phyloP scores from a whole-genome alignment of 2,888 invertebrate species.

The Volucella inflata region DNA sequence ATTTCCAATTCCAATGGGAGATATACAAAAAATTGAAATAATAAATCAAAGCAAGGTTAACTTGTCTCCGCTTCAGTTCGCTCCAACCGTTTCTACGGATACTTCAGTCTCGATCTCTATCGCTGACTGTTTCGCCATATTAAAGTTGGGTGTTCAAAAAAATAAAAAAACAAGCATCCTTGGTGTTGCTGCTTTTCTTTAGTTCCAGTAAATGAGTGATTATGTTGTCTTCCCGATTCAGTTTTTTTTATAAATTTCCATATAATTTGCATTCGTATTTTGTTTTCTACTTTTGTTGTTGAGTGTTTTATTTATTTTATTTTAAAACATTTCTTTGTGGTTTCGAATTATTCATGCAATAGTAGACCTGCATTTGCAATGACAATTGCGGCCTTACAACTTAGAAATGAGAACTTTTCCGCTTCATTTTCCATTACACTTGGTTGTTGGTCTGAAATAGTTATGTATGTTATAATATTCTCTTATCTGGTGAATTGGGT shows the following conservation, averaged over 20 bases:
- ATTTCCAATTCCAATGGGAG: background rate
- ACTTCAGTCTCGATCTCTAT: no score
- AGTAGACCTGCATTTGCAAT: constrained; percentile 58
- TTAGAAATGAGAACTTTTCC: constrained; percentile 50
- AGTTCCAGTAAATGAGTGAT: constrained; percentile 19
- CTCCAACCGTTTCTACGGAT: no score
- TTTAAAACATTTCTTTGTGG: constrained; percentile 10
- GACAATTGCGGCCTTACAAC: constrained; percentile 29
- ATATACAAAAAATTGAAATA: constrained; percentile 18
- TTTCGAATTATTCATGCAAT: constrained; percentile 12
- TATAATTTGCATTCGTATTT: constrained; percentile 38
- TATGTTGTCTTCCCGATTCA: constrained; percentile 28
- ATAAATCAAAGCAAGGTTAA: constrained; percentile 64
- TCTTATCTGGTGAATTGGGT: constrained; percentile 60
- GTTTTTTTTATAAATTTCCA: constrained; percentile 25
- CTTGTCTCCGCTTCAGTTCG: constrained; percentile 41
- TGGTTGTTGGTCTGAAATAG: constrained; percentile 29
- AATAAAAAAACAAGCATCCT: constrained; percentile 39
- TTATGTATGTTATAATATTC: constrained; percentile 19
- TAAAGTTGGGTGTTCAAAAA: constrained; percentile 47
- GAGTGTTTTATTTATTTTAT: constrained; percentile 1
- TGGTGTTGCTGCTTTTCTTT: constrained; percentile 28
- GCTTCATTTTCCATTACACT: constrained; percentile 24
- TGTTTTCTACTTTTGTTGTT: constrained; percentile 3
- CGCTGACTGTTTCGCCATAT: background rate